Base-by-base conservation (phyloP, 1,140 invertebrate genomes). In the Pogonomyrmex barbatus region DNA sequence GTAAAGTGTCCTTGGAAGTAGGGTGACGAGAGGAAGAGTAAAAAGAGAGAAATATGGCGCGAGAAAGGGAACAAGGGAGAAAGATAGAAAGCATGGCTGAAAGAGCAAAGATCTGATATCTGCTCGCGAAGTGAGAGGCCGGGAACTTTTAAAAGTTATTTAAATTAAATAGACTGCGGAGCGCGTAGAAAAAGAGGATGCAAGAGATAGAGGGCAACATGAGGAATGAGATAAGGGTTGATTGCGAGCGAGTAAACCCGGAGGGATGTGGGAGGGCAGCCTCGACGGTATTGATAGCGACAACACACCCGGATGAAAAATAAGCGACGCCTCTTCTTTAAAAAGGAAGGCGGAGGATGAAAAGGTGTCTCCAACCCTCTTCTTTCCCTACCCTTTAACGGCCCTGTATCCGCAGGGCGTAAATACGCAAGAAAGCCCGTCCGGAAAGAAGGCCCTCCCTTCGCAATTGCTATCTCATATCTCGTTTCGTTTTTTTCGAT, bases 121-220 rank as follows among this genome's bases (percentile, higher is more conserved):
- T 54, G 50, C 17, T 52, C 50, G 50, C 54, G 56, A 24, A 52
- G 54, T 14, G 68, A 39, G 67, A 36, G 60, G 42, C 54, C 54
- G 36, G 33, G 50, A 91, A 92, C 85, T 92, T 92, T 91, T 89
- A 68, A 91, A 92, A 93, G 88, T 93, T 92, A 91, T 93, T 92
- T 92, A 92, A 92, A 93, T 92, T 92, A 92, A 92, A 91, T 91
- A 92, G 89, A 88, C 87, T 87, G 86, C 24, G 89, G 58, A 54
- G 52, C n/a, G 42, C 36, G 33, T 54, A 60, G 42, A 54, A 82
- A 82, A 54, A 56, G 60, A 84, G 50, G 8, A 52, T 30, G 60
- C 79, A 60, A 52, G 47, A 87, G 8, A 47, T n/a, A 36, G 60
- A 71, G 12, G 62, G 70, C 67, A 50, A 85, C 14, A 65, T 47